Evolutionary conservation across 1,140 invertebrate species (phyloP), one percentile per base, ranked within the genome.

Genomic region (Bradysia coprophila): DNA sequence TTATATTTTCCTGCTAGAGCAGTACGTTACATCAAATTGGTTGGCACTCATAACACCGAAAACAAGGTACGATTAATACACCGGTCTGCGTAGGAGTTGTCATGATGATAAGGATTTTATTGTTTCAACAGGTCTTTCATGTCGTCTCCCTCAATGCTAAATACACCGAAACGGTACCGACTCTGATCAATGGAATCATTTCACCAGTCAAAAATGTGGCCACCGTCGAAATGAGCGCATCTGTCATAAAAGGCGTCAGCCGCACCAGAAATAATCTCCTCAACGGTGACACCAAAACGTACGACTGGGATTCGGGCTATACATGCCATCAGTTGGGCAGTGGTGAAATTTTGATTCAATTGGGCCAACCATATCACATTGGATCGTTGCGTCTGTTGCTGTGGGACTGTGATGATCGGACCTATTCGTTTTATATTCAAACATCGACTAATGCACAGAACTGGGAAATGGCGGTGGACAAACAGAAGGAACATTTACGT

Each of bases 301-400:
- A 98, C 64, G 91, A 98, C 68, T 98, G 93, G 93, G 93, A 98
- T 62, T 88, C 81, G 46, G 91, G 95, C 38, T 98, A 98, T 62
- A 98, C 93, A 2, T 98, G 93, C 63, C 95, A 98, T 71, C 94
- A 98, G 65, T 67, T 99, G 31, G 92, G 93, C 46, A 91, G 83
- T 52, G 93, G 94, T 22, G 76, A 81, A 46, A 97, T 98, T 55
- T 72, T 91, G 46, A 78, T 98, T 43, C 92, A 97, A 65, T 71
- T 98, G 44, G 87, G 89, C 16, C 95, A 98, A 64, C 94, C 95
- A 2, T 98, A 94, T 62, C 72, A 94, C 46, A 75, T 98, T 41
- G 76, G 80, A 38, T 91, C 87, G 6, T 81, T 97, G 71, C 76
- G 87, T 52, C 66, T 98, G 52, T 63, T 98, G 34, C 66, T 98